These are phyloP conservation scores for Hypsopygia costalis DNA, from an alignment of 2,888 invertebrate genomes.

Conservation along the genomic window DNA sequence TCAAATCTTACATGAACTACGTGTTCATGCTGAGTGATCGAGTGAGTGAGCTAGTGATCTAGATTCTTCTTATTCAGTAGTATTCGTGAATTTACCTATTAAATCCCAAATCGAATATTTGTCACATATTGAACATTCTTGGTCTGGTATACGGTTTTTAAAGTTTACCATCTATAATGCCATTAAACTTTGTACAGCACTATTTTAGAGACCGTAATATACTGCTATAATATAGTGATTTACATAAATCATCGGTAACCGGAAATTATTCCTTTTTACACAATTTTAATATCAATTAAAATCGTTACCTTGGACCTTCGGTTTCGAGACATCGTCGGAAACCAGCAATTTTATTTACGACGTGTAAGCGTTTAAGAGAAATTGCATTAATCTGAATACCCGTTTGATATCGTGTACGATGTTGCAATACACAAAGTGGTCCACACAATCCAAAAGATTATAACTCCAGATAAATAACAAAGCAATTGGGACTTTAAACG, in stretches of 20 bases:
- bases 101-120: no score
- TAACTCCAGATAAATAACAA: constrained; percentile 31
- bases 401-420: constrained; percentile 77
- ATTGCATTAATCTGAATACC: constrained; percentile 80
- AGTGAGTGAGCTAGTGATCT: no score
- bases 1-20: no score
- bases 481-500: constrained; percentile 34
- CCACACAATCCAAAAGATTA: constrained; percentile 28
- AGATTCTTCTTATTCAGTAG: no score
- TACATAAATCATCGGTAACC: not conserved
- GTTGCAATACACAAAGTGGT: constrained; percentile 73
- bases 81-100: no score
- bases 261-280: constrained; percentile 30
- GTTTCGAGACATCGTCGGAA: constrained; percentile 47
- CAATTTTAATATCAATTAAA: constrained; percentile 62
- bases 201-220: no score
- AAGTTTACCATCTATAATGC: no score
- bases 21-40: no score
- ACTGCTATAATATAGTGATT: not conserved
- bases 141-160: no score
- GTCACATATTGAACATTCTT: no score
- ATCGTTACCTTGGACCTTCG: constrained; percentile 56
- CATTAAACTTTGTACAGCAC: no score
- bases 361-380: constrained; percentile 80
- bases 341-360: constrained; percentile 79